Evolutionary conservation across 2,888 invertebrate species (phyloP), one percentile per base, ranked within the genome.

Genomic region (Cryptocephalus primarius): DNA sequence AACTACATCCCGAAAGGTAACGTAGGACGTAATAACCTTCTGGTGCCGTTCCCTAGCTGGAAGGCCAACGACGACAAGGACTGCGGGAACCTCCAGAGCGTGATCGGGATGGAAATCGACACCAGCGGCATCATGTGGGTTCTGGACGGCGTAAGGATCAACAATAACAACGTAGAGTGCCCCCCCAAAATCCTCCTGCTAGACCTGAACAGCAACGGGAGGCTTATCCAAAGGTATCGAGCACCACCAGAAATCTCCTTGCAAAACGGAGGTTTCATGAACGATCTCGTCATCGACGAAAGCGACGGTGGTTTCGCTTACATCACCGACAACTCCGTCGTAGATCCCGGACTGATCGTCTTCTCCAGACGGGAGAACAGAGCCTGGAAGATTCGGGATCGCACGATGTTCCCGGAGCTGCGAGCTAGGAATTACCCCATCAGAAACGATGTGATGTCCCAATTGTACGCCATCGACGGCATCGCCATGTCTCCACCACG

Each of bases 31-130:
- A 74, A 78, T 50, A 76, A 76, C 22, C 70, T 75, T 48, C 65
- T 85, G 38, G 73, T 73, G 42, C 82, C 85, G 4, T 86, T 78
- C 67, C 86, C 86, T 48, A 79, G 72, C 57, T 85, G 85, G 85
- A 72, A 70, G 9, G 75, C 76, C 68, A 84, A 85, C 61, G 69
- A 50, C 31, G 68, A 40, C 4, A 32, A 43, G 31, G 74, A 80
- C 34, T 86, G 86, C 65, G 64, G 67, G 8, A 77, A 80, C 3
- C 71, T 87, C 43, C 86, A 86, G 62, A 82, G 80, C 58, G 82
- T 86, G 12, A 83, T 84, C 62, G 80, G 80, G 53, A 74, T 85
- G 64, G 85, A 86, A 62, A 80, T 86, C 45, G 86, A 86, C 64
- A 75, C 76, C 2, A 74, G 75, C 48, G 83, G 85, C 8, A 68